Conservation (phyloP, 2,113 vertebrate species). For the Coregonus clupeaformis region DNA sequence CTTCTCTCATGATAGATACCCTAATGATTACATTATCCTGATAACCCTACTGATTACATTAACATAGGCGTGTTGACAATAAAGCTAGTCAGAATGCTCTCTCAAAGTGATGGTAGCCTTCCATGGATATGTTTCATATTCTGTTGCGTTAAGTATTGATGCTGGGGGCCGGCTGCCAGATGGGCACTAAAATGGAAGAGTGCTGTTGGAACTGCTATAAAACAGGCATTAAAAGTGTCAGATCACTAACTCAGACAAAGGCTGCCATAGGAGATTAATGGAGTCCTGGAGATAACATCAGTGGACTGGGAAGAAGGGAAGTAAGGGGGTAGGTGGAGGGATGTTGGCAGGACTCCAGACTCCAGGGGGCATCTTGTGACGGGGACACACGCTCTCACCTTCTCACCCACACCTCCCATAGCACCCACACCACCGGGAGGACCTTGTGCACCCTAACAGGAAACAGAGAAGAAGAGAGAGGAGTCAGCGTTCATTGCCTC, state of each 20-base stretch:
- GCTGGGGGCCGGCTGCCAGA: slow-evolving; percentile 41
- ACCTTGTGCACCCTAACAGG: slow-evolving; percentile 89
- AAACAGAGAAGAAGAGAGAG: slow-evolving; percentile 16
- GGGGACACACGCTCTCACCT: slow-evolving; percentile 72
- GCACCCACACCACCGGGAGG: slow-evolving; percentile 88
- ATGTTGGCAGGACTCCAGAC: background rate
- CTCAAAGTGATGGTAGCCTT: slow-evolving; percentile 22
- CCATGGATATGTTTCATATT: slow-evolving; percentile 40
- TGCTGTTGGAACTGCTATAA: slow-evolving; percentile 49
- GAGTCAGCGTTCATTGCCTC: background rate
- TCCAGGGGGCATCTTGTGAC: background rate
- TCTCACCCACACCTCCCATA: slow-evolving; percentile 90
- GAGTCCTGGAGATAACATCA: background rate
- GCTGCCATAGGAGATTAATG: slow-evolving; percentile 22
- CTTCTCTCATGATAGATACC: too few species aligned
- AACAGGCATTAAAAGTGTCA: slow-evolving; percentile 51
- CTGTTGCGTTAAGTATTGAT: slow-evolving; percentile 55
- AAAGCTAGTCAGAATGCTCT: slow-evolving; percentile 1
- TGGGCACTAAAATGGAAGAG: slow-evolving; percentile 37
- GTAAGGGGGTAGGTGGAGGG: background rate
- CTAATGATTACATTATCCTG: too few species aligned
- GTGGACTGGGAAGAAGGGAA: background rate
- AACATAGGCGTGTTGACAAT: background rate
- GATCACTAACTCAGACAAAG: slow-evolving; percentile 45
- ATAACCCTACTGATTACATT: too few species aligned